Evolutionary conservation across 2,113 vertebrate genomes (phyloP), one percentile per base, ranked within the genome.

Genomic region (Cygnus buccinator): DNA sequence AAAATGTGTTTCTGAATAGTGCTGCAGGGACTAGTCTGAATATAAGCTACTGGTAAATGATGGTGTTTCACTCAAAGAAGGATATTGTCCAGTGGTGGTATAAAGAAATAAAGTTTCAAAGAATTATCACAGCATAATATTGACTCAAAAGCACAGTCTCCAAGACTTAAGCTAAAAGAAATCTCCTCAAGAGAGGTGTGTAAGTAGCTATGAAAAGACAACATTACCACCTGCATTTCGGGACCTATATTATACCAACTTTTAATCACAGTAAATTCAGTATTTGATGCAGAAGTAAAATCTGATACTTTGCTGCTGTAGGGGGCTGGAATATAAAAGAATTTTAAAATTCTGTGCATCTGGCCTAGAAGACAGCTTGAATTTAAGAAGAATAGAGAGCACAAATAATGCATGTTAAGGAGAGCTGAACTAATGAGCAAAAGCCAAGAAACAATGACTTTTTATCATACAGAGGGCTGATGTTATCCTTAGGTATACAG

Each of bases 31-130:
- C 84, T 65, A 93, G 85, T 94, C 94, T 92, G 90, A 95, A 88
- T 75, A 74, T 84, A 93, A 89, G 92, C 73, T 94, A 92, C 90
- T 75, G 73, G 83, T 94, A 97, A 96, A 95, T 95, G 88, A 96
- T 93, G 76, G 39, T 65, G 43, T 83, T 93, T 92, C 88, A 75
- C 75, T 92, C 68, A 75, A 95, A 92, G 82, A 94, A 83, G 12
- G 35, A 93, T 94, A 93, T 93, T 93, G 93, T 95, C 91, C 91
- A 59, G 91, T 79, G 76, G 84, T 90, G 74, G 87, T 87, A 86
- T 48, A 79, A 90, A 93, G 77, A 94, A 95, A 95, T 91, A 84
- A 90, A 84, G 76, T 84, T 92, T 92, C 12, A 28, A 89, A 92
- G 76, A 96, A 84, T 94, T 95, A 92, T 86, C 90, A 91, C 90